These are phyloP conservation scores for Sussaba pulchella DNA, from an alignment of 2,888 invertebrate species.

Conservation along the genomic window DNA sequence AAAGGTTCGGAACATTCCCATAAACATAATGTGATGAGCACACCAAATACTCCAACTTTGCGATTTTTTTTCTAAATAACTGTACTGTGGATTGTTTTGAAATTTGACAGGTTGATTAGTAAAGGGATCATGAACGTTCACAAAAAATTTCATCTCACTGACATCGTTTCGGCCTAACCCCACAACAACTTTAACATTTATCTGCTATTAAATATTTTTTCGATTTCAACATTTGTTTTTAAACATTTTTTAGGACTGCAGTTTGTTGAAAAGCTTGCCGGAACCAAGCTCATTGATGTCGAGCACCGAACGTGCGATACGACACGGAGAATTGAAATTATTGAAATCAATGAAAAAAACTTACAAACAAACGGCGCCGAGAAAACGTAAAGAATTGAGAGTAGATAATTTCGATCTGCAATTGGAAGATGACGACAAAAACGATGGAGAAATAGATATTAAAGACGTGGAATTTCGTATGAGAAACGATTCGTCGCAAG, in stretches of 20 bases:
- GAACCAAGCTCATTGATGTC: slow-evolving; percentile 85
- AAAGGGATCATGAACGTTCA: too few species aligned
- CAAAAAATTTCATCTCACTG: too few species aligned
- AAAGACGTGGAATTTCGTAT: slow-evolving; percentile 95
- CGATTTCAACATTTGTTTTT: not conserved
- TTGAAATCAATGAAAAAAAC: slow-evolving; percentile 92
- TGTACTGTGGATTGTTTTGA: too few species aligned
- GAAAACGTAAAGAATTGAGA: slow-evolving; percentile 91
- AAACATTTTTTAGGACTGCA: slow-evolving; percentile 87
- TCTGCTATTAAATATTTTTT: not conserved
- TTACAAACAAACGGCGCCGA: slow-evolving; percentile 89
- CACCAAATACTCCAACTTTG: too few species aligned
- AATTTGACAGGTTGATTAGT: too few species aligned
- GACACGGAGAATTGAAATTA: slow-evolving; percentile 95
- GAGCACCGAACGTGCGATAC: slow-evolving; percentile 91
- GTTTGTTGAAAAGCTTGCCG: slow-evolving; percentile 86
- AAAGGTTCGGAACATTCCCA: too few species aligned
- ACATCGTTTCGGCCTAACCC: too few species aligned
- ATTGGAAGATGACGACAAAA: slow-evolving; percentile 86
- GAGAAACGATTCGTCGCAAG: slow-evolving; percentile 90
- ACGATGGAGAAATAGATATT: slow-evolving; percentile 88
- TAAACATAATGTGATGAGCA: too few species aligned
- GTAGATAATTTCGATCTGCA: slow-evolving; percentile 89
- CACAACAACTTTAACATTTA: not conserved
- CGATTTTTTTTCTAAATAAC: too few species aligned